Conservation (phyloP, 2,888 invertebrate genomes). For the Cerastis leucographa region DNA sequence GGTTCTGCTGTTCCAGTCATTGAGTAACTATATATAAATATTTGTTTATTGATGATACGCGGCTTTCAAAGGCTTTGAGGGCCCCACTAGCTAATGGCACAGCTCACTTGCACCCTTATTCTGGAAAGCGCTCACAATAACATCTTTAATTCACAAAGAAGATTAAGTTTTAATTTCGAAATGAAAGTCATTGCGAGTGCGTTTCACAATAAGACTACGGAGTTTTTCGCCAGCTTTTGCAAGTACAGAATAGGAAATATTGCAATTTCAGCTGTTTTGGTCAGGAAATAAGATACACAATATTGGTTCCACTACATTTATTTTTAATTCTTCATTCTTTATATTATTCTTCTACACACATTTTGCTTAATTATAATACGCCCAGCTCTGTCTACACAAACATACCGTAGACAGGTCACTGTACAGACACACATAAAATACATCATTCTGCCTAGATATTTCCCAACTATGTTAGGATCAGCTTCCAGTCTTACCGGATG, state of each 20-base stretch:
- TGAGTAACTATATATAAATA: background rate
- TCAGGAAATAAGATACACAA: conserved; percentile 27
- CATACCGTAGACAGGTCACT: background rate
- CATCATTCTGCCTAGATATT: background rate
- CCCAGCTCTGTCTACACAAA: conserved; percentile 24
- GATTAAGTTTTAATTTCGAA: background rate
- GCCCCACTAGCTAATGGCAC: conserved; percentile 3
- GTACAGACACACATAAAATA: background rate
- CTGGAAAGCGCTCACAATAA: background rate
- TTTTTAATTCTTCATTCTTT: conserved; percentile 29
- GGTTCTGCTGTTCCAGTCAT: background rate
- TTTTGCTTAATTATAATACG: background rate
- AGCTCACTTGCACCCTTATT: conserved; percentile 11
- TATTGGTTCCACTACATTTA: conserved; percentile 16
- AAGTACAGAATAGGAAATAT: background rate
- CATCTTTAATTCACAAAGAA: background rate
- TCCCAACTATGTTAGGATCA: background rate
- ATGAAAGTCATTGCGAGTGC: background rate
- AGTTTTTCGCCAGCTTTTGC: background rate
- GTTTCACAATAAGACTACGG: background rate
- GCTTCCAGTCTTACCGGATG: background rate
- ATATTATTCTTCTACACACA: no score
- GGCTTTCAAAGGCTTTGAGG: conserved; percentile 16
- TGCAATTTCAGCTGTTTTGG: background rate
- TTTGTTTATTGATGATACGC: background rate